Evolutionary conservation across 2,113 vertebrate genomes (phyloP), one percentile per base, ranked within the genome.

Genomic region (Phoenicopterus ruber): DNA sequence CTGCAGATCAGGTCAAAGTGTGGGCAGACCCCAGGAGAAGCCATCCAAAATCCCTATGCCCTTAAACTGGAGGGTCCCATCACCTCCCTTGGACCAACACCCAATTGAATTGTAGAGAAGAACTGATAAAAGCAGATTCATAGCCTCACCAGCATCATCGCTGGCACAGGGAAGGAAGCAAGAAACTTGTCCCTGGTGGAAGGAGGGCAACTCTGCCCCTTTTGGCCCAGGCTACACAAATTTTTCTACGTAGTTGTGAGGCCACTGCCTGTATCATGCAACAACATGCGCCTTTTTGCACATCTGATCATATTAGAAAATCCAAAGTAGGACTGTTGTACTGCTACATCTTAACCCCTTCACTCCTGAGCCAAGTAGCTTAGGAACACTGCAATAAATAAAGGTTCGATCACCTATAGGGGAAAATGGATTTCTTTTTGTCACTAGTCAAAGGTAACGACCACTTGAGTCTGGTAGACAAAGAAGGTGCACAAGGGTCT

Each of bases 131-230:
- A 38, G 18, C 22, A 49, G 13, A n/a, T 44, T 54, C 10, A 28
- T 4, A 47, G 36, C 40, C 28, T 61, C 29, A n/a, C 34, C 34
- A 84, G 7, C 12, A 26, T 6, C 36, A 34, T 2, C 18, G 32
- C 40, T 55, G 10, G 5, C 26, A 32, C 15, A 47, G 11, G 28
- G 15, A 59, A 81, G 11, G 11, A 57, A 8, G 9, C 8, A 46
- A 40, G 25, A 81, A 63, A 42, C 5, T 13, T 32, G 29, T 5
- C 13, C 11, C 18, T 28, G 21, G 6, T 19, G 22, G 15, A 52
- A 72, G 3, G 11, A 10, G 2, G 4, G 14, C 10, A 52, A 3
- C 2, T 58, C 11, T 19, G 3, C 11, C 13, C 5, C 15, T 55
- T 86, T n/a, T 7, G 9, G 5, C 7, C 36, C 19, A 59, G 22